Evolutionary conservation across 1,140 invertebrate genomes (phyloP).

Genomic region (Hylyphantes graminicola): DNA sequence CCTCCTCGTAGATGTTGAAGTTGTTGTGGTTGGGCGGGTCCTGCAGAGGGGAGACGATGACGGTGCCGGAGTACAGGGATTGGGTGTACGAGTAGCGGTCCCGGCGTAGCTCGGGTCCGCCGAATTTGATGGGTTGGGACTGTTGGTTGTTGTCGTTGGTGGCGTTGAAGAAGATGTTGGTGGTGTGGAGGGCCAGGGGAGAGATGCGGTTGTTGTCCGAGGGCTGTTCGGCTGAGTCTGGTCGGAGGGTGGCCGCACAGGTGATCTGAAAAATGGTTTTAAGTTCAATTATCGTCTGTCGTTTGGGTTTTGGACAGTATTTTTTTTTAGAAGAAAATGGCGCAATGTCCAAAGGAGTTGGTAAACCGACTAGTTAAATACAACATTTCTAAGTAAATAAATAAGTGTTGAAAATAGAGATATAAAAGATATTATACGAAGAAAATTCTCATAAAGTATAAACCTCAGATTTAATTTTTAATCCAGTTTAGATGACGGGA

Average conservation of each 20-base stretch:
- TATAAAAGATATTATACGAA: too few relatives aligned
- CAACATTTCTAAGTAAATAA: too few relatives aligned
- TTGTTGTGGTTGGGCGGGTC: slow-evolving; percentile 24
- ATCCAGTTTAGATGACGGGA: too few relatives aligned
- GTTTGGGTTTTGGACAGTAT: too few relatives aligned
- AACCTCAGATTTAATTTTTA: too few relatives aligned
- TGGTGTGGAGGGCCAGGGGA: slow-evolving; percentile 46
- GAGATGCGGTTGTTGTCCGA: slow-evolving; percentile 39
- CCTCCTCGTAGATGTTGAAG: neutral
- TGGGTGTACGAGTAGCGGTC: slow-evolving; percentile 61
- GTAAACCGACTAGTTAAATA: too few relatives aligned
- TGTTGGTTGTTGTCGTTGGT: neutral
- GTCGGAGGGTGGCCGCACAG: slow-evolving; percentile 43
- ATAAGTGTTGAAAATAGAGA: too few relatives aligned
- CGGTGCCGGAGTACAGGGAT: slow-evolving; percentile 52
- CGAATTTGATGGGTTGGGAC: neutral
- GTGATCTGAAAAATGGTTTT: slow-evolving; percentile 19
- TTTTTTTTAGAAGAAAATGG: too few relatives aligned
- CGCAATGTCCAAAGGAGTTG: too few relatives aligned
- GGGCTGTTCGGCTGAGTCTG: slow-evolving; percentile 25
- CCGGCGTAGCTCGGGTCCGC: slow-evolving; percentile 29
- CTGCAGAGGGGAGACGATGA: slow-evolving; percentile 28
- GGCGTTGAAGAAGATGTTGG: slow-evolving; percentile 53
- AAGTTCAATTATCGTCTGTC: too few relatives aligned
- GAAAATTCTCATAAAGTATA: too few relatives aligned